Base-by-base conservation (phyloP, 2,888 invertebrate species). In the Neelides folsomi region DNA sequence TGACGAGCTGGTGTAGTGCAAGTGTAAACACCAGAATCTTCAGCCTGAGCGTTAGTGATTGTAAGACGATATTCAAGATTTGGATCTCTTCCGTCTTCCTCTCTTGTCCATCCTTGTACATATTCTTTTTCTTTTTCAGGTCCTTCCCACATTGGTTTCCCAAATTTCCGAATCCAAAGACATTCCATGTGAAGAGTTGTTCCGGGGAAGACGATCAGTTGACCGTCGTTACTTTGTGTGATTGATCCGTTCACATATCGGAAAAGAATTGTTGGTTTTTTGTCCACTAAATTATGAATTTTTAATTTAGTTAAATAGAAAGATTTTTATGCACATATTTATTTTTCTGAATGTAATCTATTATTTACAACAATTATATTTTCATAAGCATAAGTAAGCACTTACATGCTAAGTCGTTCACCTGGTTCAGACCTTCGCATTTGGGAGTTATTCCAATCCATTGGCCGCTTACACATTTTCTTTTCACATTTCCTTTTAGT, bases 181-280 rank as follows among this genome's bases (percentile, higher is more conserved):
- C 88, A 88, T 69, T 88, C 88, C 83, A 88, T 85, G 67, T 88
- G 87, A 35, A 88, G 73, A 13, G 83, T 81, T 0, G 86, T 83
- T 0, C 87, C 87, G 9, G 88, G 87, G 70, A 86, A 87, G 0
- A 88, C 85, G 53, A 88, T 80, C 45, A 88, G 73, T 61, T 83
- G 83, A 1, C 88, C 88, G 65, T 87, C 86, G 62, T 85, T 86
- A 43, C 83, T 85, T 71, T 88, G 87, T 1, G 86, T 86, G 50
- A 88, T 87, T 0, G 87, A 86, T 0, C 87, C 88, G 39, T 81
- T 75, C 54, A 83, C 81, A 68, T 86, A 83, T 0, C 87, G 76
- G 69, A 88, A 86, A 45, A 87, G 71, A 59, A 88, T 83, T 0
- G 88, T 87, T 0, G 88, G 87, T 0, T 86, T 81, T 68, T 86